Percentiles rank a stretch among this genome's conserved stretches.
These are phyloP conservation scores for Oreocharis arfaki DNA, from an alignment of 2,113 vertebrate species.

Conservation along the genomic window DNA sequence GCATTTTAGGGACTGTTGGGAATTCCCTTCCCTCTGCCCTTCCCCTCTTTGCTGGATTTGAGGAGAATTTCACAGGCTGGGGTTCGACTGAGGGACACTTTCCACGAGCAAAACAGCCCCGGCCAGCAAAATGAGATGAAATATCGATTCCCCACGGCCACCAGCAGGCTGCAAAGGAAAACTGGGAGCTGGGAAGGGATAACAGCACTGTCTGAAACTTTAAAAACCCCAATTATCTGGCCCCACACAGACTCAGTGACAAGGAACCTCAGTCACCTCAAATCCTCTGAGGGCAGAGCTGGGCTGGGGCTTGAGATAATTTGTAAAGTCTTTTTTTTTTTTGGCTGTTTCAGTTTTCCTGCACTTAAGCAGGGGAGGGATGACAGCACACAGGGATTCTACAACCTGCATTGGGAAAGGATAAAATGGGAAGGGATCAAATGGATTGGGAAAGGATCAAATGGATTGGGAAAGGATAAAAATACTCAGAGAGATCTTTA, in stretches of 20 bases:
- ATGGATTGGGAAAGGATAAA: neutral
- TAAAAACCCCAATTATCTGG: neutral
- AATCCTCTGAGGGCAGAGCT: neutral
- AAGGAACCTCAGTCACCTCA: neutral
- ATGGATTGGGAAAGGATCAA: too few species aligned
- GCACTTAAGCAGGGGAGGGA: neutral
- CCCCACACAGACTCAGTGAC: neutral
- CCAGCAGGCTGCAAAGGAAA: neutral
- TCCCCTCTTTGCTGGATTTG: neutral
- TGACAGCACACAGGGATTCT: neutral
- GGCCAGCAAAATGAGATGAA: constrained; percentile 13
- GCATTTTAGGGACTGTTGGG: neutral
- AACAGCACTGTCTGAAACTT: neutral
- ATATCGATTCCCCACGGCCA: neutral
- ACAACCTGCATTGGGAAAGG: neutral
- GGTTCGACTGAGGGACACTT: neutral
- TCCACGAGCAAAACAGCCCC: constrained; percentile 5
- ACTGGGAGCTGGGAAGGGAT: neutral
- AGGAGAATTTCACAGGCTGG: neutral
- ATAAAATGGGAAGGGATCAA: too few species aligned
- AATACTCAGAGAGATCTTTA: neutral
- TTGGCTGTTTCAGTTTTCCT: neutral
- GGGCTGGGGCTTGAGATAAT: neutral
- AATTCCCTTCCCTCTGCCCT: neutral
- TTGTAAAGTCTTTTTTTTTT: neutral